Evolutionary conservation across 2,797 vertebrate species (phyloP), one percentile per base, ranked within the genome.

Genomic region (Chaunax sp.): DNA sequence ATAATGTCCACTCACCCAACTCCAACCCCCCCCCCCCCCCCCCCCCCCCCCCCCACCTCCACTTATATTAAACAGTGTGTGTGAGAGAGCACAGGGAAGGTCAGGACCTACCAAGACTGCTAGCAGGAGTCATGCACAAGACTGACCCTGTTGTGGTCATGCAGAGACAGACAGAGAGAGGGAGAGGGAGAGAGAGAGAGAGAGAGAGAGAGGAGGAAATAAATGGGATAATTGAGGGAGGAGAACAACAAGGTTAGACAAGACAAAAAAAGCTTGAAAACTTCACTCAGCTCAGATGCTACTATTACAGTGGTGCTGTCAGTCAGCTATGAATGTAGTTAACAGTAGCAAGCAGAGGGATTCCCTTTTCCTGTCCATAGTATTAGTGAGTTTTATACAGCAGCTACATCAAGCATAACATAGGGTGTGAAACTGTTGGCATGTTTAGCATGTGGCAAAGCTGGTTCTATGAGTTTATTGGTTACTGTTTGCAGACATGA

Each of bases 111-210:
- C 97, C 98, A 96, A 99, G 96, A 96, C 96, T 97, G 96, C 96
- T 97, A 98, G 96, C 96, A 93, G 98, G 97, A 94, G 97, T 96
- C 98, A 99, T 99, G 96, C 98, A 99, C 94, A 99, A 98, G 95
- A 99, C 97, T 96, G 98, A 99, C 94, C 98, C 98, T 99, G 96
- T 88, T 84, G 89, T 88, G 72, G 93, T 92, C 96, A 98, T 98
- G 96, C 96, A 97, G 95, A 95, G 94, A 93, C 53, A 81, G 73
- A 85, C 26, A 78, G 60, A 76, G 64, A 80, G 53, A 65, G 69
- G n/a, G 40, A 46, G 52, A 19, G 23, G 53, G 43, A 50, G 47
- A 47, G 25, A 20, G 40, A 57, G 62, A 38, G 37, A 44, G 59
- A 54, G 64, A 37, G 72, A 62, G 78, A 77, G 67, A 72, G 73